Conservation (phyloP, 2,888 invertebrate species). For the Taenaris catops region DNA sequence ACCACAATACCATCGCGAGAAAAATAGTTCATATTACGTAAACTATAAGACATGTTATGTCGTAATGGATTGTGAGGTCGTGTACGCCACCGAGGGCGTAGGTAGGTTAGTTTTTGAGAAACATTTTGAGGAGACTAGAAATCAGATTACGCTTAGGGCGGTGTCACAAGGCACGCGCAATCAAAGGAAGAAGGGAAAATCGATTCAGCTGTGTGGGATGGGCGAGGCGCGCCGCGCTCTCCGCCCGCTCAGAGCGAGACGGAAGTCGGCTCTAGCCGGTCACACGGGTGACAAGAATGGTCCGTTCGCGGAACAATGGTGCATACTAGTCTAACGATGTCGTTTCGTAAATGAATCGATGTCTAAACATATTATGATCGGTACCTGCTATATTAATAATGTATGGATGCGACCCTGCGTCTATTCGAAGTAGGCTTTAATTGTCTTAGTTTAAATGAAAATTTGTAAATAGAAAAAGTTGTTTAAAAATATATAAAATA, state of each 20-base stretch:
- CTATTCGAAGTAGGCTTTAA: conserved; percentile 77
- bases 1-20: conserved; percentile 7
- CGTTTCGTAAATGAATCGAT: conserved; percentile 53
- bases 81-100: conserved; percentile 32
- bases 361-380: conserved; percentile 68
- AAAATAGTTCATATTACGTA: conserved; percentile 12
- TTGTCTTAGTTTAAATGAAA: conserved; percentile 76
- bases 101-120: conserved; percentile 65
- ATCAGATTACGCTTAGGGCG: conserved; percentile 44
- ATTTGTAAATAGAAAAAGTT: conserved; percentile 71
- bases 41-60: conserved; percentile 10
- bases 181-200: conserved; percentile 44
- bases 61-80: conserved; percentile 20
- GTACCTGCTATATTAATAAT: conserved; percentile 73
- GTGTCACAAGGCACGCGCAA: conserved; percentile 36
- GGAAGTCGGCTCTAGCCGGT: conserved; percentile 25
- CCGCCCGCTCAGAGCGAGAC: conserved; percentile 22
- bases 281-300: conserved; percentile 27
- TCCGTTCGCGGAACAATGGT: conserved; percentile 66
- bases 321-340: conserved; percentile 65
- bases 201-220: conserved; percentile 50
- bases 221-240: conserved; percentile 18
- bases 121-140: conserved; percentile 49
- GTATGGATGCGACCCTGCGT: conserved; percentile 78
- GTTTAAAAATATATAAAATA: conserved; percentile 41